phyloP scores from a whole-genome alignment of 2,797 vertebrate genomes.

The Momotus momota region DNA sequence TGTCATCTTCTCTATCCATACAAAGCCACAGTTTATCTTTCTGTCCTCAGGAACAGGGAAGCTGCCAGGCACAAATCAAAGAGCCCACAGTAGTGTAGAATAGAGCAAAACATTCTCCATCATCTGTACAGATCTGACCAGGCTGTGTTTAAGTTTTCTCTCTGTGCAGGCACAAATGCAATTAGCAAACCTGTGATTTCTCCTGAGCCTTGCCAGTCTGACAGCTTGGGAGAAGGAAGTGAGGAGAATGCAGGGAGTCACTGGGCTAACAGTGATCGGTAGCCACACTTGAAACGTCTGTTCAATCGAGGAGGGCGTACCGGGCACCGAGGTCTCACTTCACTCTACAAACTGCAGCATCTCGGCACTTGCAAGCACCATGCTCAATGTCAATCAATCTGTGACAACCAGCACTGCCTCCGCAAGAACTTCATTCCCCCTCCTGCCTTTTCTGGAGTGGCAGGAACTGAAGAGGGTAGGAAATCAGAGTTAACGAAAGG shows the following conservation, averaged over 20 bases:
- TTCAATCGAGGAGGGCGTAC: constrained; percentile 48
- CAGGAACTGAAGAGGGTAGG: background rate
- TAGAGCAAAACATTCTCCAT: constrained; percentile 7
- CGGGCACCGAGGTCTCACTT: constrained; percentile 16
- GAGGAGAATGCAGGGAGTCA: constrained; percentile 43
- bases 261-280: constrained; percentile 29
- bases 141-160: constrained; percentile 37
- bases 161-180: constrained; percentile 47
- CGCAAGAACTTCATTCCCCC: background rate
- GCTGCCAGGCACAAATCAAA: constrained; percentile 28
- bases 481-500: constrained; percentile 34
- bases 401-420: constrained; percentile 50
- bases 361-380: background rate
- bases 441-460: background rate
- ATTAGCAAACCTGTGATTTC: constrained; percentile 70
- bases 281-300: constrained; percentile 32
- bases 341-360: background rate
- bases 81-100: background rate
- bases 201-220: constrained; percentile 61
- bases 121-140: constrained; percentile 8
- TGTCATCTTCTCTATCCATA: background rate
- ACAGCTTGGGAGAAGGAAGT: constrained; percentile 60
- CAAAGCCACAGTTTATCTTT: constrained; percentile 35
- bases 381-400: constrained; percentile 53
- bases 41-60: constrained; percentile 24